phyloP scores from a whole-genome alignment of 2,113 vertebrate genomes.

The Noctilio leporinus region DNA sequence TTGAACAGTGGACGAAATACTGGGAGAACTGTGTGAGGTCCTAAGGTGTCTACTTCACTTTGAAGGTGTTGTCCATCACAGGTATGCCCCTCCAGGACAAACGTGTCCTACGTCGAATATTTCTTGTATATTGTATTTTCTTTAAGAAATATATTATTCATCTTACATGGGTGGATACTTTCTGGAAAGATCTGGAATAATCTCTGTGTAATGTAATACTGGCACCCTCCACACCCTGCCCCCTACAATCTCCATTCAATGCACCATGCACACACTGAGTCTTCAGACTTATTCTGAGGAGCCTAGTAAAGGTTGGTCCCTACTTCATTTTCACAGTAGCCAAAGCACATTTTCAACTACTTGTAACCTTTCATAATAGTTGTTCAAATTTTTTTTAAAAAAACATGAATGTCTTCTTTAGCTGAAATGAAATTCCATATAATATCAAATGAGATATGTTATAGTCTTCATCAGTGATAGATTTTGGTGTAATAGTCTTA shows the following conservation, averaged over 20 bases:
- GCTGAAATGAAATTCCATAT: background rate
- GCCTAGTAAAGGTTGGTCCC: background rate
- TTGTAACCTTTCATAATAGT: background rate
- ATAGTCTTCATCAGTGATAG: background rate
- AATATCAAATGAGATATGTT: background rate
- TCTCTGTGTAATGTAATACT: too few relatives aligned
- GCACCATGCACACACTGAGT: background rate
- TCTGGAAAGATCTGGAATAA: too few relatives aligned
- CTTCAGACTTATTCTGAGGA: background rate
- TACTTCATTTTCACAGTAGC: background rate
- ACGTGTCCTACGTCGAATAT: too few relatives aligned
- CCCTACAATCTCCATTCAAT: background rate
- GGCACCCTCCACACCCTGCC: background rate
- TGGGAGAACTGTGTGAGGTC: too few relatives aligned
- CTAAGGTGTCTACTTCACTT: too few relatives aligned
- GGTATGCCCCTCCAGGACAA: too few relatives aligned
- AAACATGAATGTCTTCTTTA: background rate
- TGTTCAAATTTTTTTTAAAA: background rate
- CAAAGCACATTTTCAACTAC: background rate
- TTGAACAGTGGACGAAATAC: too few relatives aligned
- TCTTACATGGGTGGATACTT: too few relatives aligned
- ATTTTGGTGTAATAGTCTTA: background rate
- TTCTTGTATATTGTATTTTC: too few relatives aligned
- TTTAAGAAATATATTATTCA: too few relatives aligned
- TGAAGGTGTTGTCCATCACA: too few relatives aligned